Evolutionary conservation across 2,113 vertebrate species (phyloP), one percentile per base, ranked within the genome.

Genomic region (Cynoglossus semilaevis): DNA sequence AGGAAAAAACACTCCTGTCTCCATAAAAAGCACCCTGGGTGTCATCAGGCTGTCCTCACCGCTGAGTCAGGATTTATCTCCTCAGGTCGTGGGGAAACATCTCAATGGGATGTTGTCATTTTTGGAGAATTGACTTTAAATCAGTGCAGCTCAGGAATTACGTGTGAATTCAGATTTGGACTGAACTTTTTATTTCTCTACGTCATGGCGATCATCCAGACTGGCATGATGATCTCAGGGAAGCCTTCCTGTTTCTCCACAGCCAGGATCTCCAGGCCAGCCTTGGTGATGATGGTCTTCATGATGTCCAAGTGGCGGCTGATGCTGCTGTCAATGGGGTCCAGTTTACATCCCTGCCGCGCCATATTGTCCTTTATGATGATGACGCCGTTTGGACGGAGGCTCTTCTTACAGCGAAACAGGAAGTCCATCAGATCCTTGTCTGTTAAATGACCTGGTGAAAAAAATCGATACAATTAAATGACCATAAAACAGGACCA

Each of bases 301-400:
- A 97, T 91, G 80, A 96, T 93, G 83, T 94, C 92, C 79, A 96
- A 87, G 84, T 97, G 93, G 51, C 94, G 91, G 66, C 94, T 96
- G 63, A 99, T 89, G 18, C 93, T 98, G 87, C 96, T 96, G 82
- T 98, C 96, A 9, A 89, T 76, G 14, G 92, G 85, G 56, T 98
- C 95, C 51, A 99, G 85, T 74, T 89, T 81, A 75, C 94, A 97
- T 82, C 95, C 94, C 76, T 97, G 87, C 16, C 93, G 91, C 2
- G 94, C 95, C 87, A 98, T 95, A 51, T 96, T 99, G 85, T 98
- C 97, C 83, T 98, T 99, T 4, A 98, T 85, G 12, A 98, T 85
- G 81, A 98, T 92, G 51, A 98, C 81, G 0, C 95, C 95, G 0
- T 95, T 93, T 9, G 92, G 88, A 72, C 90, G 93, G 70, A 98